Evolutionary conservation across 2,888 invertebrate genomes (phyloP), one percentile per base, ranked within the genome.

Genomic region (Lydus trimaculatus): DNA sequence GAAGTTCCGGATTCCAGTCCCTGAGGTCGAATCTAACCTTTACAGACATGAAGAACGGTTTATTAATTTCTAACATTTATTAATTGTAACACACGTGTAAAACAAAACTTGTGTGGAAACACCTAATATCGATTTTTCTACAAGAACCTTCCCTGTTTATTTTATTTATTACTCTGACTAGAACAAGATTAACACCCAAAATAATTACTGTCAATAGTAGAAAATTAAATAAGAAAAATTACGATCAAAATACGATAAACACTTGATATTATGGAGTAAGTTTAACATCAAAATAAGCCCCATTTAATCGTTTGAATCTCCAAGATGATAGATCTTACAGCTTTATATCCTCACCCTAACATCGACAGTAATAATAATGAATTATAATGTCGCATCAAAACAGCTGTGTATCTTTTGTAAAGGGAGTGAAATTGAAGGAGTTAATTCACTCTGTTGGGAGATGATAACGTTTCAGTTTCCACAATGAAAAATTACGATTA

Each of bases 281-380:
- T 70, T 74, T 74, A 28, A 28, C 4, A 74, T 74, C 72, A 68
- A 73, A 75, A 75, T 75, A 74, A 75, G 73, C 74, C 73, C 72
- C 70, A 71, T 73, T 72, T 75, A 75, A 75, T 75, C 71, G 73
- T 61, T 70, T 63, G 65, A 71, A 69, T 61, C 61, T 72, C 72
- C 63, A 72, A 72, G 70, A 56, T 71, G 36, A 63, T 65, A 73
- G 64, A 66, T 70, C 62, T 67, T 72, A 67, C 73, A 63, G 69
- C 67, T 52, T 52, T 13, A 52, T 25, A 52, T 64, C 60, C 43
- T 48, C 65, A 65, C 59, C 66, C 48, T 9, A 52, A 23, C 6
- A 66, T 59, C 63, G 66, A 61, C 66, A 72, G 73, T 70, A 74
- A 75, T 75, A 74, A 73, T 73, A 74, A 71, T 73, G 72, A 73